These are phyloP conservation scores for Poecilia picta DNA, from an alignment of 2,797 vertebrate genomes.

Conservation along the genomic window DNA sequence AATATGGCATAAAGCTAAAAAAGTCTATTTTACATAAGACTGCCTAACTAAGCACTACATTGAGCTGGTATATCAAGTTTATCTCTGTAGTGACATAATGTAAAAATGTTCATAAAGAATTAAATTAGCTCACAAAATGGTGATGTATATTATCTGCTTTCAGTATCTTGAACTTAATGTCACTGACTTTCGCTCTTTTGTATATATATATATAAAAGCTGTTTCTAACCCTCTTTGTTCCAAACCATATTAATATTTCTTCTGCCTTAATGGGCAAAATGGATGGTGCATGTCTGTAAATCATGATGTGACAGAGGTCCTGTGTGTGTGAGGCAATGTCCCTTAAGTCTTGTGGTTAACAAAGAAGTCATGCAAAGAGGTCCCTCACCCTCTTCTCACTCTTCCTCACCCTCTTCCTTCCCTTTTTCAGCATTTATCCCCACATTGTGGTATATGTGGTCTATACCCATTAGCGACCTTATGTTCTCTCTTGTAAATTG, in stretches of 20 bases:
- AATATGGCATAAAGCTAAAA: no score
- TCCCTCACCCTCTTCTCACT: slow-evolving; percentile 62
- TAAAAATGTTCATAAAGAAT: background rate
- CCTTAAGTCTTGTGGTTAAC: slow-evolving; percentile 76
- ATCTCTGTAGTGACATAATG: background rate
- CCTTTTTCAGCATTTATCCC: slow-evolving; percentile 65
- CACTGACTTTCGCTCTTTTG: slow-evolving; percentile 35
- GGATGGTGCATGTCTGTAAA: slow-evolving; percentile 30
- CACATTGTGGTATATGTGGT: slow-evolving; percentile 71
- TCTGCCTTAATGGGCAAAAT: slow-evolving; percentile 73
- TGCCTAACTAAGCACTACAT: no score
- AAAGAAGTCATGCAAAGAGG: slow-evolving; percentile 69
- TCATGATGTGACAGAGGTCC: slow-evolving; percentile 74
- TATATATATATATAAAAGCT: background rate
- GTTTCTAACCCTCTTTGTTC: slow-evolving; percentile 51
- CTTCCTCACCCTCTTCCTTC: slow-evolving; percentile 21
- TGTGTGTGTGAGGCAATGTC: slow-evolving; percentile 65
- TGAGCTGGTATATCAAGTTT: no score
- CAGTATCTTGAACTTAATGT: background rate
- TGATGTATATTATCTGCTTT: background rate
- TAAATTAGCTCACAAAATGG: background rate
- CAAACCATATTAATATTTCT: slow-evolving; percentile 80
- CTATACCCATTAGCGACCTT: slow-evolving; percentile 60
- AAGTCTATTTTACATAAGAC: no score
- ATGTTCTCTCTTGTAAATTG: slow-evolving; percentile 60